A percentile compares a stretch with the other conserved stretches of the same genome.
phyloP scores from a whole-genome alignment of 2,113 vertebrate species.

The Leucosticte australis region DNA sequence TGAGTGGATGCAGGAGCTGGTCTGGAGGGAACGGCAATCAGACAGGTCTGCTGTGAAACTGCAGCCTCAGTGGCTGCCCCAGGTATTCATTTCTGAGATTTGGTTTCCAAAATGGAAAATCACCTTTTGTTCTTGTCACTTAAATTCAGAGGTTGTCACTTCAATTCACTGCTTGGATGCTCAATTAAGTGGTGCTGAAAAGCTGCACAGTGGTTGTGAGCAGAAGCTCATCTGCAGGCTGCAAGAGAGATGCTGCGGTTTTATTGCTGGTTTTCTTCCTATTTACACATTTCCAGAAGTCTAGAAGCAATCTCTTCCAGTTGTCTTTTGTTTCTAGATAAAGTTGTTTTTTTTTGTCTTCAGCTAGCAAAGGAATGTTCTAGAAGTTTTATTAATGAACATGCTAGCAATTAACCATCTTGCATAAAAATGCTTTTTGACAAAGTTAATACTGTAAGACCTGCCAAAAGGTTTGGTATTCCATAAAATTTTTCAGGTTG shows the following conservation, averaged over 20 bases:
- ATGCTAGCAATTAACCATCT: not conserved
- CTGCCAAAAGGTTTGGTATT: not conserved
- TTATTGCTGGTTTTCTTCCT: not conserved
- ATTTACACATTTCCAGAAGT: not conserved
- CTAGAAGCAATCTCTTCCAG: not conserved
- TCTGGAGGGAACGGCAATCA: not conserved
- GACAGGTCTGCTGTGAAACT: not conserved
- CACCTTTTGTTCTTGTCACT: not conserved
- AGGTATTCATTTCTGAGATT: not conserved
- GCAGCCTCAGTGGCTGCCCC: not conserved
- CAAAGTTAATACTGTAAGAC: not conserved
- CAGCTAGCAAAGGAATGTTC: not conserved
- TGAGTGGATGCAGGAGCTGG: fast-evolving
- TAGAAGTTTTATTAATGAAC: not conserved
- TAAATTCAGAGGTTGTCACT: not conserved
- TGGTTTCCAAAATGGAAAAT: not conserved
- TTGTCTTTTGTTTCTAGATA: not conserved
- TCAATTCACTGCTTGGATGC: not conserved
- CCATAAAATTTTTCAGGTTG: not conserved
- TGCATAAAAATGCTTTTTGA: not conserved
- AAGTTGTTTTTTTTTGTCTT: not conserved
- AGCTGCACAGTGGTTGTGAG: not conserved
- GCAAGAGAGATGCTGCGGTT: not conserved
- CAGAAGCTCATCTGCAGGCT: not conserved
- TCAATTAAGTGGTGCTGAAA: not conserved